A percentile compares a stretch with the other conserved stretches of the same genome.
These are phyloP conservation scores for Manis pentadactyla DNA, from an alignment of 2,797 vertebrate species.

Conservation along the genomic window DNA sequence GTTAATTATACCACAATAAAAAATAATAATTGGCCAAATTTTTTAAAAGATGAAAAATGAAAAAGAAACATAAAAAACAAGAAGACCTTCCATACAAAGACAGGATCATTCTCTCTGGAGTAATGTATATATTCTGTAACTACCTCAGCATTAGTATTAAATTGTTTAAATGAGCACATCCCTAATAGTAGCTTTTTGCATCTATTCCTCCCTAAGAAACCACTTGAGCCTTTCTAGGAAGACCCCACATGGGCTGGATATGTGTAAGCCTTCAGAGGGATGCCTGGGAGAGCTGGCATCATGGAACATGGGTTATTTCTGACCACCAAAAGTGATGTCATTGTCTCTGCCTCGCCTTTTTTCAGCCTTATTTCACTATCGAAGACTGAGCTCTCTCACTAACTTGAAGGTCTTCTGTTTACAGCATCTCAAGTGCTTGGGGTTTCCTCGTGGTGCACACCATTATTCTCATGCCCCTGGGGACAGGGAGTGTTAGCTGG, in stretches of 20 bases:
- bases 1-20: too few relatives aligned
- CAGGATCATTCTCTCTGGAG: not conserved
- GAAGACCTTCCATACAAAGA: not conserved
- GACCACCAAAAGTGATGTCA: not conserved
- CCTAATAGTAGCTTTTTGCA: not conserved
- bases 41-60: not conserved
- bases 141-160: not conserved
- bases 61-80: not conserved
- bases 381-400: not conserved
- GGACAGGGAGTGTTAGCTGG: not conserved
- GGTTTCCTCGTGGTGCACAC: not conserved
- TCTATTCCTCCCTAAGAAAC: not conserved
- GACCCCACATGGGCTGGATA: not conserved
- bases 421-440: not conserved
- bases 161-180: slow-evolving; percentile 14
- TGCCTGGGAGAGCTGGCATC: not conserved
- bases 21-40: too few relatives aligned
- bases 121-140: not conserved
- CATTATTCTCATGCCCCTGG: not conserved
- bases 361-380: not conserved
- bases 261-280: not conserved
- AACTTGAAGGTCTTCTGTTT: not conserved
- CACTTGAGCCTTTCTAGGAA: not conserved
- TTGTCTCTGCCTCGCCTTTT: not conserved
- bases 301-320: not conserved